These are phyloP conservation scores for Lophotriccus pileatus DNA, from an alignment of 2,797 vertebrate species.

Conservation along the genomic window DNA sequence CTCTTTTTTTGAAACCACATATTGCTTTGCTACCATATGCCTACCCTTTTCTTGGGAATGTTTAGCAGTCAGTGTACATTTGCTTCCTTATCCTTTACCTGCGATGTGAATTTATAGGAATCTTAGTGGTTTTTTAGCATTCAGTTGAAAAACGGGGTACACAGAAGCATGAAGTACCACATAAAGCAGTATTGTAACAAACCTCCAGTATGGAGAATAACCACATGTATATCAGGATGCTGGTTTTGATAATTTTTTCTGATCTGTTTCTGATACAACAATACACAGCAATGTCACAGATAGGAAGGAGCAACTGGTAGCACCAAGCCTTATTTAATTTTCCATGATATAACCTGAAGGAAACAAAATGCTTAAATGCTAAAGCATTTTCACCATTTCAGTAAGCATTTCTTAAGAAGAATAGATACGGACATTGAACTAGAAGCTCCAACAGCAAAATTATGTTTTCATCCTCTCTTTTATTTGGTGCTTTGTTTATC, in stretches of 20 bases:
- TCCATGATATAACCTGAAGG: not conserved
- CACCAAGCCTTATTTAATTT: not conserved
- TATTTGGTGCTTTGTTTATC: not conserved
- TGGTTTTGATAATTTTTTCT: not conserved
- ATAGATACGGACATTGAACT: not conserved
- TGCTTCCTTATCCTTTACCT: not conserved
- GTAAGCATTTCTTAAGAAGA: not conserved
- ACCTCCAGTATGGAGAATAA: not conserved
- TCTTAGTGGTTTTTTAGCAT: not conserved
- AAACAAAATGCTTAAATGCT: not conserved
- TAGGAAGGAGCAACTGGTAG: not conserved
- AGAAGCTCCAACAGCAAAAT: not conserved
- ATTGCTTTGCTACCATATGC: constrained; percentile 17
- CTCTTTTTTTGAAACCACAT: constrained; percentile 7
- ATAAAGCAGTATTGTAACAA: not conserved
- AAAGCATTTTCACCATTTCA: not conserved
- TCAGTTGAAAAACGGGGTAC: not conserved
- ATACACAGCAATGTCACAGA: not conserved
- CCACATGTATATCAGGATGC: not conserved
- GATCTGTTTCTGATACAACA: not conserved
- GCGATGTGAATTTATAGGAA: not conserved
- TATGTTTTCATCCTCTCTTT: not conserved
- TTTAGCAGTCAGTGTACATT: not conserved
- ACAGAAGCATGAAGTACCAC: not conserved
- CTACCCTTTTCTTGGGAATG: not conserved